These are phyloP conservation scores for Cenopis cana DNA, from an alignment of 2,888 invertebrate species.

Conservation along the genomic window DNA sequence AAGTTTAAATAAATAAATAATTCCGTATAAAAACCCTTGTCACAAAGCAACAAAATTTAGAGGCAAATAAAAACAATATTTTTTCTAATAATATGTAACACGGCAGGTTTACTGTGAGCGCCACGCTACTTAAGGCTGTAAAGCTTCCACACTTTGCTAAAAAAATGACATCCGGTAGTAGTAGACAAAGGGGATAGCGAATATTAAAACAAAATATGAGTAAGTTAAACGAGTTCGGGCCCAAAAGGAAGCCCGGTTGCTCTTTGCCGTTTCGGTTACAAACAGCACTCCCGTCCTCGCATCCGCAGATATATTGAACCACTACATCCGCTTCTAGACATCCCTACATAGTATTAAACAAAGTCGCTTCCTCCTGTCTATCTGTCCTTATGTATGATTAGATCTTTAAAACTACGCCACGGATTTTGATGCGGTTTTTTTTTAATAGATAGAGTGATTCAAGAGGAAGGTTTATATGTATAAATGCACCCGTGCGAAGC, in stretches of 20 bases:
- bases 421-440: no score
- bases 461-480: no score
- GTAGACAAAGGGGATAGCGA: not conserved
- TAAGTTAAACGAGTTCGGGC: constrained; percentile 9
- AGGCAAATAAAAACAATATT: not conserved
- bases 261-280: not conserved
- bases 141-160: not conserved
- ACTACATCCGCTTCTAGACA: not conserved
- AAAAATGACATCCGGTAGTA: not conserved
- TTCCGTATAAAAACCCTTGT: not conserved
- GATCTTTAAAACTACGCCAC: no score
- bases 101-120: no score
- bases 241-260: constrained; percentile 23
- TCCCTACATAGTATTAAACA: no score
- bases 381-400: no score
- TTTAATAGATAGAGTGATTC: no score
- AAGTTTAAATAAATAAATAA: no score
- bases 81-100: not conserved
- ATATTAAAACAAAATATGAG: not conserved
- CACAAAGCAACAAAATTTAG: not conserved
- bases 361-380: no score
- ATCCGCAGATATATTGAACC: not conserved
- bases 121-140: no score
- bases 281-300: constrained; percentile 1
- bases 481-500: no score